Percentiles rank a stretch among this genome's conserved stretches.
phyloP scores from a whole-genome alignment of 2,888 invertebrate genomes.

The Calephelis perditalis region DNA sequence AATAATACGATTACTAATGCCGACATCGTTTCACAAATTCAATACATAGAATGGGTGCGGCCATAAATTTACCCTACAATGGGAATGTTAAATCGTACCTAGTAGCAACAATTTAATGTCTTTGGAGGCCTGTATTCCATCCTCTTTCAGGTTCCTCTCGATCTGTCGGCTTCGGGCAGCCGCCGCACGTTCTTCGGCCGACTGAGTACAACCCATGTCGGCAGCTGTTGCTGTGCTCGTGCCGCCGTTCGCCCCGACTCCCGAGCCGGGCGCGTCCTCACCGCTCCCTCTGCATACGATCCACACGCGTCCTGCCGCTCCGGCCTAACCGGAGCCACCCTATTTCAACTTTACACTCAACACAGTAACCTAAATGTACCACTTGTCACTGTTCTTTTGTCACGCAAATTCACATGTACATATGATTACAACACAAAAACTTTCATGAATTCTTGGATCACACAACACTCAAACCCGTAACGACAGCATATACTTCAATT shows the following conservation, averaged over 20 bases:
- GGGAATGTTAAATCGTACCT: slow-evolving; percentile 80
- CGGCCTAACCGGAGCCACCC: slow-evolving; percentile 69
- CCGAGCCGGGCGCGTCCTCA: slow-evolving; percentile 79
- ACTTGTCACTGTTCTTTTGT: slow-evolving; percentile 55
- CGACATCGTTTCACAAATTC: slow-evolving; percentile 26
- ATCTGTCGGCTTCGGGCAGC: slow-evolving; percentile 98
- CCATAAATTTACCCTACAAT: slow-evolving; percentile 34
- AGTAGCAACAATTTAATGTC: slow-evolving; percentile 98
- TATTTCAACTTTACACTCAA: slow-evolving; percentile 64
- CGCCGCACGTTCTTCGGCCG: slow-evolving; percentile 99
- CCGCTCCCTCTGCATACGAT: slow-evolving; percentile 78
- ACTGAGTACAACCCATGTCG: slow-evolving; percentile 99
- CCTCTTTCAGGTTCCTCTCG: slow-evolving; percentile 98
- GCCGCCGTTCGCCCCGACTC: slow-evolving; percentile 74
- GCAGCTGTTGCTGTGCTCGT: slow-evolving; percentile 71
- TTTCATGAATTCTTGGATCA: slow-evolving; percentile 43
- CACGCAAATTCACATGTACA: slow-evolving; percentile 30
- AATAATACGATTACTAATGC: slow-evolving; percentile 8
- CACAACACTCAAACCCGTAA: slow-evolving; percentile 57
- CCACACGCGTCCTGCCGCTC: slow-evolving; percentile 65
- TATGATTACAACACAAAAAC: slow-evolving; percentile 38
- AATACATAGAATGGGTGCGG: slow-evolving; percentile 59
- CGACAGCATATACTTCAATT: slow-evolving; percentile 63
- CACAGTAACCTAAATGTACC: slow-evolving; percentile 67
- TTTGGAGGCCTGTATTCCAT: slow-evolving; percentile 98